Evolutionary conservation across 2,888 invertebrate species (phyloP).

Genomic region (Leptopilina myrica): DNA sequence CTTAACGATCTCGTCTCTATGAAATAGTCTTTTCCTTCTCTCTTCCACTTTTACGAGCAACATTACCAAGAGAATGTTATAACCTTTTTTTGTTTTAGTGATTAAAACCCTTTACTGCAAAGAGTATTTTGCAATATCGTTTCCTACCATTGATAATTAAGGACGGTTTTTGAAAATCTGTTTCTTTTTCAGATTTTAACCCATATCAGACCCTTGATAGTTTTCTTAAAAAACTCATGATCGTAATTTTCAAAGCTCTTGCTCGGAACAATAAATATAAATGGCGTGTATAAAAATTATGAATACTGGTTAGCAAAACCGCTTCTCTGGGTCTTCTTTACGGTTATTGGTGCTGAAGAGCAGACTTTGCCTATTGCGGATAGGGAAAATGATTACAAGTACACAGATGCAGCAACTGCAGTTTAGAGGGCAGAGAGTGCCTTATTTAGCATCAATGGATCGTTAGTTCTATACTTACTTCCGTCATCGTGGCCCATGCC

Average conservation of each 20-base stretch:
- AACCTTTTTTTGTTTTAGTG: background rate
- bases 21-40: constrained; percentile 1
- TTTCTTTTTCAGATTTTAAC: no score
- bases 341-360: background rate
- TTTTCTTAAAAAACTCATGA: no score
- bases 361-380: background rate
- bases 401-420: background rate
- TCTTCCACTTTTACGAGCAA: constrained; percentile 32
- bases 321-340: background rate
- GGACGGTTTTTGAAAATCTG: no score
- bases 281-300: no score
- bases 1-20: constrained; percentile 8
- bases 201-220: no score
- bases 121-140: no score
- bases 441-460: constrained; percentile 8
- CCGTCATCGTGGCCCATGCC: constrained; percentile 98
- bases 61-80: constrained; percentile 10
- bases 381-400: background rate
- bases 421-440: background rate
- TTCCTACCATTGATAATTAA: no score
- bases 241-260: no score
- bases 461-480: constrained; percentile 78
- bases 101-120: no score
- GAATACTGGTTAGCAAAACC: no score
- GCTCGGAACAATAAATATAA: no score